Percentiles rank a stretch among this genome's conserved stretches.
Evolutionary conservation across 2,113 vertebrate species (phyloP).

Genomic region (human (Homo sapiens)): DNA sequence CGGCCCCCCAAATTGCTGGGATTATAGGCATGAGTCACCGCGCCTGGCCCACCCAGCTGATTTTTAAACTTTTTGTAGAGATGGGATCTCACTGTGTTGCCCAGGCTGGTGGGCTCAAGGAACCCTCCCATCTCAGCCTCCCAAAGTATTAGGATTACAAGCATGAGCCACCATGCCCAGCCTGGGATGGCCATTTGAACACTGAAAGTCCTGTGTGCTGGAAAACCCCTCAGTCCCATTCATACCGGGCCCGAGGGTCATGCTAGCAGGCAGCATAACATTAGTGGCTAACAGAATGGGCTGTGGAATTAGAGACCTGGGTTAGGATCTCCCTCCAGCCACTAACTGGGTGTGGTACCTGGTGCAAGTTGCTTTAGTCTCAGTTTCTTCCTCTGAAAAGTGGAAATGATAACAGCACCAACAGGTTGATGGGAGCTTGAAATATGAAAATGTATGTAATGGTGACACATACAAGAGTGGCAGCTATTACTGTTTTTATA

Average conservation of each 20-base stretch:
- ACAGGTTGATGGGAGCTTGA: not conserved
- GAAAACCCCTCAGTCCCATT: not conserved
- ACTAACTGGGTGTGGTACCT: not conserved
- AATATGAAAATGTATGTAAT: too few relatives aligned
- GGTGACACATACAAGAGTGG: not conserved
- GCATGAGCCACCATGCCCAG: too few relatives aligned
- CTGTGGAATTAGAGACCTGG: not conserved
- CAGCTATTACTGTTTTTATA: not conserved
- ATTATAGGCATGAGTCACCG: too few relatives aligned
- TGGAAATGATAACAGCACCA: not conserved
- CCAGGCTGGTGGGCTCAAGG: too few relatives aligned
- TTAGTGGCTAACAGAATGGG: not conserved
- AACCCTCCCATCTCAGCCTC: too few relatives aligned
- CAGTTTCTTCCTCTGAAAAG: not conserved
- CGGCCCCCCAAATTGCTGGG: too few relatives aligned
- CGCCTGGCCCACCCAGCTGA: too few relatives aligned
- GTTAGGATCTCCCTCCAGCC: not conserved
- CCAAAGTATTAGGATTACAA: too few relatives aligned
- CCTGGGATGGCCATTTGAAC: not conserved
- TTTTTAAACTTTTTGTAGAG: too few relatives aligned
- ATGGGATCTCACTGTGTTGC: too few relatives aligned
- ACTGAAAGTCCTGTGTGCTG: too few relatives aligned
- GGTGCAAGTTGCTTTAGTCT: not conserved
- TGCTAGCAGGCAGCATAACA: too few relatives aligned
- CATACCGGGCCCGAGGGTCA: not conserved